Evolutionary conservation across 2,888 invertebrate species (phyloP).

Genomic region (Euplexia lucipara): DNA sequence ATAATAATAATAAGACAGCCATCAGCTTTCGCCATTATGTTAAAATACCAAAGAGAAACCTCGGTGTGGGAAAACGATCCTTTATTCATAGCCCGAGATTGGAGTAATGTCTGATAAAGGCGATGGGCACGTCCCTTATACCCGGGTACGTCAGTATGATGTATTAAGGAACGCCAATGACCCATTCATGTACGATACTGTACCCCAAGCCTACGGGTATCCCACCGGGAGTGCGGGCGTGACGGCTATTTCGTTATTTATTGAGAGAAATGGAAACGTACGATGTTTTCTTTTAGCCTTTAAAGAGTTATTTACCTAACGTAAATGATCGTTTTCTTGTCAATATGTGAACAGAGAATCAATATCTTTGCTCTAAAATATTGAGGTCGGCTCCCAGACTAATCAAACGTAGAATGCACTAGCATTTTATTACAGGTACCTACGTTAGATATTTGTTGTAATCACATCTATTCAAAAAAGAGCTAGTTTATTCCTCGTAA

Average conservation of each 20-base stretch:
- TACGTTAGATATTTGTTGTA: too few relatives aligned
- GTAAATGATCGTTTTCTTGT: slow-evolving; percentile 6
- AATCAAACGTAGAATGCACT: too few relatives aligned
- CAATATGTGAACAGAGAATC: too few relatives aligned
- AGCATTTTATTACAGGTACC: too few relatives aligned
- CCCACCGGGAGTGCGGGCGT: slow-evolving; percentile 25
- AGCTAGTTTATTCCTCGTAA: too few relatives aligned
- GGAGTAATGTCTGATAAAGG: slow-evolving; percentile 17
- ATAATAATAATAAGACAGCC: background rate
- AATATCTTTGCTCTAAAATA: too few relatives aligned
- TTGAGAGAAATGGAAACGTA: slow-evolving; percentile 17
- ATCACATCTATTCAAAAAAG: too few relatives aligned
- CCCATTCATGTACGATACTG: slow-evolving; percentile 5
- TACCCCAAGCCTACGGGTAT: slow-evolving; percentile 1
- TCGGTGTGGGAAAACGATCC: background rate
- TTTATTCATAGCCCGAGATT: slow-evolving; percentile 28
- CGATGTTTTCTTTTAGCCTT: slow-evolving; percentile 24
- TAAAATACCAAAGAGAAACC: background rate
- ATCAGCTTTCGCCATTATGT: background rate
- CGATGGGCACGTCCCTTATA: slow-evolving; percentile 19
- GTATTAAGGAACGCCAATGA: slow-evolving; percentile 18
- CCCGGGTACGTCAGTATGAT: slow-evolving; percentile 13
- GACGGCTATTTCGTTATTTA: slow-evolving; percentile 37
- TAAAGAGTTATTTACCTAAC: slow-evolving; percentile 8
- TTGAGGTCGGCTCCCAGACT: too few relatives aligned